Base-by-base conservation (phyloP, 2,888 invertebrate species). In the Parthenolecanium corni region DNA sequence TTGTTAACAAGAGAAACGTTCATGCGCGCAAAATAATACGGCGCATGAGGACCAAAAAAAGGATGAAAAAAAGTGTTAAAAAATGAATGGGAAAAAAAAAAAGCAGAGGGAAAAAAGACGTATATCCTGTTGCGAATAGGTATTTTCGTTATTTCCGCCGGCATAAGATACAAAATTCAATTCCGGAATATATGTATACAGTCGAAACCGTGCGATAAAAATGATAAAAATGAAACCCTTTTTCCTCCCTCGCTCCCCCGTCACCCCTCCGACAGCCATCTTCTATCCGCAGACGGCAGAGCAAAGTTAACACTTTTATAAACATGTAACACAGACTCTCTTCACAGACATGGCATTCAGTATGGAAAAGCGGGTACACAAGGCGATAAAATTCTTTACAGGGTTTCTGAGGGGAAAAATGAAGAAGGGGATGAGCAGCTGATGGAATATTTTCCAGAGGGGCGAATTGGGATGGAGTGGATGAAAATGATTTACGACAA, bases 401-500 rank as follows among this genome's bases (percentile, higher is more conserved):
- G 31, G 31, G 31, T 31, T 31, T n/a, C n/a, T n/a, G n/a, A n/a
- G n/a, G 9, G 31, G 31, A 31, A 31, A 31, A 31, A 9, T 9
- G 31, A 44, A 12, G 21, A 16, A 6, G 36, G 40, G 38, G 40
- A 54, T 23, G 23, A 23, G 42, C 38, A 42, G 54, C 40, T 31
- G 31, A 6, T 54, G 54, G 42, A 54, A 24, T 6, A 42, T 54
- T n/a, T 31, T 31, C 31, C 5, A 31, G 54, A 54, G 23, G 54
- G 23, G 23, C 40, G 38, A 24, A n/a, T 40, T 23, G 54, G 31
- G 31, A 9, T 31, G 31, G 9, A 31, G 9, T 31, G 9, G 54
- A 42, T 54, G 54, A 57, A 57, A 57, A 31, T 57, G 57, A 57
- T 57, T 57, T 57, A 57, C 57, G 57, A 57, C 57, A 47, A 57